Base-by-base conservation (phyloP, 2,113 vertebrate genomes). In the Xerus inauris region DNA sequence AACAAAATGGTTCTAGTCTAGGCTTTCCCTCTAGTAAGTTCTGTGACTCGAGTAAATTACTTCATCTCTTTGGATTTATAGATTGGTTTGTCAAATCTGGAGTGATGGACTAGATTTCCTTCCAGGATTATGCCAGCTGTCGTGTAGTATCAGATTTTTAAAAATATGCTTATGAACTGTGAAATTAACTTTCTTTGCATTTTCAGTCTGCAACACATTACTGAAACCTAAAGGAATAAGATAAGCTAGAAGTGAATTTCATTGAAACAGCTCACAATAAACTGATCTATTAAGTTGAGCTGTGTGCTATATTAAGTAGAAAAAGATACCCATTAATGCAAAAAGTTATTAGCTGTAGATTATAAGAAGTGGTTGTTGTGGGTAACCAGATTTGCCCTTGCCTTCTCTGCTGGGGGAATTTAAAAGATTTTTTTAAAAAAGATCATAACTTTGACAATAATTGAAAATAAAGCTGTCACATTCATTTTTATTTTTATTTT, bases 401-500 rank as follows among this genome's bases (percentile, higher is more conserved):
- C 38, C 19, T 92, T 16, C 28, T 72, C 35, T 87, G 32, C n/a
- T 42, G 42, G 24, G 88, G 14, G 28, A 72, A 76, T 54, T 91
- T 82, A 73, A 73, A 94, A 72, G 45, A 51, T 3, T 54, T 95
- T n/a, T n/a, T n/a, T n/a, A 89, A 85, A 79, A 65, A 88, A 93
- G 49, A 86, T 47, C 92, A 38, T 82, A 9, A 24, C 67, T 94
- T 94, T 83, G 64, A 95, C 38, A 85, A 42, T 77, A 95, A 94
- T 38, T 95, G 54, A 90, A 92, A 92, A 91, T n/a, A 17, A 92
- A 94, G 45, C 38, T 89, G 19, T 88, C 47, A 88, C 67, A 84
- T 88, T 95, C 42, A 51, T 35, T 89, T 95, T 89, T 83, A 47
- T 49, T 94, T 94, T 76, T 89, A 81, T 12, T 57, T 57, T 51